These are phyloP conservation scores for Battus philenor DNA, from an alignment of 1,140 invertebrate genomes.

Conservation along the genomic window DNA sequence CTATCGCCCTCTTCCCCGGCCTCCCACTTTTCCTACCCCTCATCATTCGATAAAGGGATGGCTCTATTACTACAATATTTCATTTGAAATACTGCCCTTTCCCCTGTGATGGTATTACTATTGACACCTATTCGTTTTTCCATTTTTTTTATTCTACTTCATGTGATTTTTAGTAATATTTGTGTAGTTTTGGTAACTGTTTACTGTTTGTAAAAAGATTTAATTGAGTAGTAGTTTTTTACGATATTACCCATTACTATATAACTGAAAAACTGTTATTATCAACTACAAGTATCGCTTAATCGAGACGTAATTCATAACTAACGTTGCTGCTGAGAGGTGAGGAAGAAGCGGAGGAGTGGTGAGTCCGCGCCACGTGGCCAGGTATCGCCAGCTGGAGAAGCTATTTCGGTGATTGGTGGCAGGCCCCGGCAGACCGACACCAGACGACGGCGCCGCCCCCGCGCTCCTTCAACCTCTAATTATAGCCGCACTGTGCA, in stretches of 20 bases:
- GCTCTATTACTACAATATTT: constrained; percentile 28
- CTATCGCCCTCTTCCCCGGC: constrained; percentile 38
- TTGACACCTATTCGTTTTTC: too few relatives aligned
- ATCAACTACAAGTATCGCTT: too few relatives aligned
- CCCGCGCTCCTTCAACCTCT: constrained; percentile 64
- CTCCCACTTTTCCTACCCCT: constrained; percentile 38
- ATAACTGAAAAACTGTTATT: too few relatives aligned
- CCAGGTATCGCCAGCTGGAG: constrained; percentile 71
- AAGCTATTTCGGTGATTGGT: constrained; percentile 69
- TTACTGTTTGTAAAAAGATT: too few relatives aligned
- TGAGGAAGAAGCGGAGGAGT: constrained; percentile 31
- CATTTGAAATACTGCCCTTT: constrained; percentile 17
- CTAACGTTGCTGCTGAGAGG: neutral
- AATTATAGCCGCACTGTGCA: constrained; percentile 72
- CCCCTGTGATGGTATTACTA: too few relatives aligned
- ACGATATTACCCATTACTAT: too few relatives aligned
- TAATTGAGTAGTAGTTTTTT: too few relatives aligned
- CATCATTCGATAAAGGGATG: constrained; percentile 50
- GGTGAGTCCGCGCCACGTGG: constrained; percentile 53
- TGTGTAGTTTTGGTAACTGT: too few relatives aligned
- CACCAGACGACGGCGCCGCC: constrained; percentile 72
- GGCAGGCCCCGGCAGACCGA: constrained; percentile 71
- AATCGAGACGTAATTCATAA: too few relatives aligned
- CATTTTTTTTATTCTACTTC: too few relatives aligned
- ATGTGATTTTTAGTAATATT: too few relatives aligned